Evolutionary conservation across 2,888 invertebrate species (phyloP).

Genomic region (Archips crataeganus): DNA sequence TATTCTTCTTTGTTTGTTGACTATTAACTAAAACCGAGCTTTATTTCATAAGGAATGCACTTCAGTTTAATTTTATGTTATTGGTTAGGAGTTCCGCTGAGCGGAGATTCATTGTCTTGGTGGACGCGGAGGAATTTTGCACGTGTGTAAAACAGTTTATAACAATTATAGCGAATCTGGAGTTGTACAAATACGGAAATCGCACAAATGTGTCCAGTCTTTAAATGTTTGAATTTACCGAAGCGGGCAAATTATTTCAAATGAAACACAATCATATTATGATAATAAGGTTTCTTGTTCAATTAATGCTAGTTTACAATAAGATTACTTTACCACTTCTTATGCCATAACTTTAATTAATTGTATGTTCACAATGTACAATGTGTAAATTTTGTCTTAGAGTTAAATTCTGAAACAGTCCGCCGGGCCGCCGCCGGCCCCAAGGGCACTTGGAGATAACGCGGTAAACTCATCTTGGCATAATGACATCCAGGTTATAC

Average conservation of each 20-base stretch:
- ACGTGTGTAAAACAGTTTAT: too few relatives aligned
- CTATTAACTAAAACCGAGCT: too few relatives aligned
- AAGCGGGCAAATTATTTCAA: constrained; percentile 47
- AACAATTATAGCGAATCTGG: too few relatives aligned
- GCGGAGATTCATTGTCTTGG: too few relatives aligned
- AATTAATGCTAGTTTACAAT: constrained; percentile 85
- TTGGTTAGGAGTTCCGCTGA: too few relatives aligned
- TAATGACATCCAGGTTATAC: constrained; percentile 36
- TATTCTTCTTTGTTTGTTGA: too few relatives aligned
- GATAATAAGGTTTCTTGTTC: constrained; percentile 86
- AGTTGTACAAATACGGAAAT: too few relatives aligned
- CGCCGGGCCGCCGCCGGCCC: constrained; percentile 75
- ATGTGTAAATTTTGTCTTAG: constrained; percentile 77
- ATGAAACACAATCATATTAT: constrained; percentile 80
- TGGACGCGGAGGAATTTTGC: too few relatives aligned
- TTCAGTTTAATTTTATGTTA: too few relatives aligned
- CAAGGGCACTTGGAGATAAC: constrained; percentile 82
- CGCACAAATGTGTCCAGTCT: too few relatives aligned
- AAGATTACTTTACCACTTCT: constrained; percentile 81
- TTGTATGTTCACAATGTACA: constrained; percentile 86
- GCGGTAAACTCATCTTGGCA: constrained; percentile 51
- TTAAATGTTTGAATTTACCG: neutral
- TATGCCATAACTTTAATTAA: constrained; percentile 76
- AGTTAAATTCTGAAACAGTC: constrained; percentile 80
- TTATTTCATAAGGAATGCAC: too few relatives aligned